These are phyloP conservation scores for Myripristis murdjan DNA, from an alignment of 2,797 vertebrate genomes.

Conservation along the genomic window DNA sequence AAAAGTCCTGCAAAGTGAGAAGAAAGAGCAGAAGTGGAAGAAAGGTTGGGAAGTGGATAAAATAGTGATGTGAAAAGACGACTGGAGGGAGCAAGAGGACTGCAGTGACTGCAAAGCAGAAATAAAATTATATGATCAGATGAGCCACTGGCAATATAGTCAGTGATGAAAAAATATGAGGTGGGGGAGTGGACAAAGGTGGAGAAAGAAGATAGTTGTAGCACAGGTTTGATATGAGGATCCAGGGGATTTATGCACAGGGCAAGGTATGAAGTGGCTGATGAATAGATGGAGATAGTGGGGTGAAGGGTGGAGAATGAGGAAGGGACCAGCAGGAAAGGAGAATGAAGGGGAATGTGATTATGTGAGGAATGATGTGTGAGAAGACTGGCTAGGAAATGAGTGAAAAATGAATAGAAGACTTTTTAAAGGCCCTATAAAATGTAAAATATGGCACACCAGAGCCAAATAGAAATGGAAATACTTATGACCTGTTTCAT, in stretches of 20 bases:
- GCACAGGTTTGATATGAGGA: conserved; percentile 18
- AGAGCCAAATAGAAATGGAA: too few relatives aligned
- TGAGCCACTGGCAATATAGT: conserved; percentile 24
- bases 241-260: conserved; percentile 27
- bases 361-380: not conserved
- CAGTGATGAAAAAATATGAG: conserved; percentile 41
- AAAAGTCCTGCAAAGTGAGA: conserved; percentile 4
- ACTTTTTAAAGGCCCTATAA: not conserved
- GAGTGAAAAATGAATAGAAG: not conserved
- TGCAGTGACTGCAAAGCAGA: conserved; percentile 19
- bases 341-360: conserved; percentile 2
- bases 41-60: conserved; percentile 2
- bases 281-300: not conserved
- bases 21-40: conserved; percentile 16
- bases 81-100: not conserved
- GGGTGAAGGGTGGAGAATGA: conserved; percentile 16
- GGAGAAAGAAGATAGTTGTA: not conserved
- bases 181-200: conserved; percentile 23
- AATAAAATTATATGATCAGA: conserved; percentile 45
- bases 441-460: not conserved
- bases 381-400: not conserved
- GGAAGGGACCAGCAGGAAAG: conserved; percentile 14
- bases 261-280: conserved; percentile 12
- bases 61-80: conserved; percentile 38
- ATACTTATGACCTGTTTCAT: too few relatives aligned